These are phyloP conservation scores for Alentia gelatinosa DNA, from an alignment of 2,888 invertebrate species.

Conservation along the genomic window DNA sequence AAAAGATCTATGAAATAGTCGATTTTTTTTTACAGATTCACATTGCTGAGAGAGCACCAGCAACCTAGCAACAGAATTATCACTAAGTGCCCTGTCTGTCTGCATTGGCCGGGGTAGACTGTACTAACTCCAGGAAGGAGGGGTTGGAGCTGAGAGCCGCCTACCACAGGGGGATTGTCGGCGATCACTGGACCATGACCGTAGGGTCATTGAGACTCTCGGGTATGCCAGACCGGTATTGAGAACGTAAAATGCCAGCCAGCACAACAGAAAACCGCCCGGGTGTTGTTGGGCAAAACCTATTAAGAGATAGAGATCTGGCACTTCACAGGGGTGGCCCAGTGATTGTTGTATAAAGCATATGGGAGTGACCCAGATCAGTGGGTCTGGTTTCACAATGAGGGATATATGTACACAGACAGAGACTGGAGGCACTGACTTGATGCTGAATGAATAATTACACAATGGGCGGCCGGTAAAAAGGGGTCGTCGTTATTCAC, in stretches of 20 bases:
- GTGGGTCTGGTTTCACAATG: not conserved
- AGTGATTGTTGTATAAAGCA: constrained; percentile 1
- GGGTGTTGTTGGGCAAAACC: too few species aligned
- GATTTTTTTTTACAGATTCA: too few species aligned
- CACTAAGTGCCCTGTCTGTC: too few species aligned
- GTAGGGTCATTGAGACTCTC: not conserved
- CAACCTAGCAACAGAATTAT: too few species aligned
- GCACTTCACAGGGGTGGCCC: too few species aligned
- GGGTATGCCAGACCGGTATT: not conserved
- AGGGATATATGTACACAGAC: not conserved
- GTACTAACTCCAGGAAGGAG: too few species aligned
- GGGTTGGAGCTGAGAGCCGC: not conserved
- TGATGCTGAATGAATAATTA: not conserved
- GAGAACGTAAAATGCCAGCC: too few species aligned
- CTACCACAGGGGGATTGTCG: not conserved
- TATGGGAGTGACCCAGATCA: not conserved
- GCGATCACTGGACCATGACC: not conserved
- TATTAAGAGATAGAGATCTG: too few species aligned
- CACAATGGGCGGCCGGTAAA: not conserved
- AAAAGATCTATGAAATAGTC: too few species aligned
- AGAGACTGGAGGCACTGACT: not conserved
- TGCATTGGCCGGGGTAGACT: too few species aligned
- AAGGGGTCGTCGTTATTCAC: not conserved
- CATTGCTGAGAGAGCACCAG: too few species aligned
- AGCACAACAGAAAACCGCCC: too few species aligned